Evolutionary conservation across 1,140 invertebrate species (phyloP), one percentile per base, ranked within the genome.

Genomic region (Drosophila tani): DNA sequence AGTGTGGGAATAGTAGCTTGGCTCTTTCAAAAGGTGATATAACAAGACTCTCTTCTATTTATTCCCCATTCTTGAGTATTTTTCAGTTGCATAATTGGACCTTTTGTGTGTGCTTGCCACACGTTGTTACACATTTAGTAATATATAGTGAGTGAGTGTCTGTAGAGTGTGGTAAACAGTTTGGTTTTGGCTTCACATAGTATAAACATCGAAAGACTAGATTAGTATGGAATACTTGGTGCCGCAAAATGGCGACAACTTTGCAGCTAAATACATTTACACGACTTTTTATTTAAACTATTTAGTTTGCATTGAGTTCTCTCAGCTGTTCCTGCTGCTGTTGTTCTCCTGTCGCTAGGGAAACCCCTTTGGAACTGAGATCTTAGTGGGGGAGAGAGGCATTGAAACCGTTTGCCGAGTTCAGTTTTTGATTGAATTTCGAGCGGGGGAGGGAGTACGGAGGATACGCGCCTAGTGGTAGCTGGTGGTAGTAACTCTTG

Each of bases 11-110:
- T 64, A 64, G 78, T 64, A 64, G 78, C 40, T 80, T 75, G 46
- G 57, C 60, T 69, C 29, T 51, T 32, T 68, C 49, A 70, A 70
- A 70, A 57, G 40, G 43, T 56, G 53, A 56, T 76, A 56, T 78
- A 78, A 78, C 75, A 78, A 77, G 56, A 69, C 57, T 40, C n/a
- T 38, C 35, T 43, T 50, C 62, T 62, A 40, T 15, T 6, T 29
- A 24, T 46, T 57, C 40, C 40, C 67, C 46, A 24, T 49, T 66
- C 41, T 68, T 60, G 82, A 79, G 76, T 83, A 83, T 80, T 87
- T 70, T 88, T 83, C 73, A 81, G 81, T 88, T 90, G 84, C 85
- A 67, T 79, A 75, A 70, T 87, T 88, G 86, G 84, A 90, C 86
- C 84, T 66, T 84, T 88, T 88, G 60, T 75, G 62, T 83, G 70